Percentiles rank a stretch among this genome's conserved stretches.
Evolutionary conservation across 2,797 vertebrate genomes (phyloP).

Genomic region (Phrynocephalus vlangalii): DNA sequence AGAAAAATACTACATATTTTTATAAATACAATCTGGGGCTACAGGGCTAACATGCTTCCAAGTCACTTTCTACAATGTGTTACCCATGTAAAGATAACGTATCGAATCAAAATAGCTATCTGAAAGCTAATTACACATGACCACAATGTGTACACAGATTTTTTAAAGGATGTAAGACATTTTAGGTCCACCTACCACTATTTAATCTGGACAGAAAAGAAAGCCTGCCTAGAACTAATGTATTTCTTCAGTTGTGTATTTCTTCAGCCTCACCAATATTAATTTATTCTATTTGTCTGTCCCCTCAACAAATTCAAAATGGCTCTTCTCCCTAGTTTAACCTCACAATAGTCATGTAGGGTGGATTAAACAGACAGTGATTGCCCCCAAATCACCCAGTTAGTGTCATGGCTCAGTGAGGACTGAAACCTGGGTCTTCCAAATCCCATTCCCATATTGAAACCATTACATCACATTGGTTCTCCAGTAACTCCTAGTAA

Average conservation of each 20-base stretch:
- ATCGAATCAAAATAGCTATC: conserved; percentile 12
- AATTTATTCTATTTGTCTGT: not conserved
- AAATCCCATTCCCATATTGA: not conserved
- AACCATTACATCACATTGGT: not conserved
- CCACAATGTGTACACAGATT: not conserved
- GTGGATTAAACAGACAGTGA: not conserved
- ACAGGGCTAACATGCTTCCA: not conserved
- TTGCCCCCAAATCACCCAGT: not conserved
- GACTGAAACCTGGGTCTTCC: not conserved
- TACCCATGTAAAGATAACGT: not conserved
- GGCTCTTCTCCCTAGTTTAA: not conserved
- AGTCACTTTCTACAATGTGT: not conserved
- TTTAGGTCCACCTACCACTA: not conserved
- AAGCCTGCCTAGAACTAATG: not conserved
- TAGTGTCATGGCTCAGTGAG: not conserved
- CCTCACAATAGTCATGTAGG: not conserved
- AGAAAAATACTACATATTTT: not conserved
- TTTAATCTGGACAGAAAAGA: not conserved
- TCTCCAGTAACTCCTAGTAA: not conserved
- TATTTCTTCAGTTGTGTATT: not conserved
- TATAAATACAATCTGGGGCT: conserved; percentile 13
- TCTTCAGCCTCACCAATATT: not conserved
- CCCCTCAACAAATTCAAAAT: not conserved
- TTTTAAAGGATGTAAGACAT: not conserved
- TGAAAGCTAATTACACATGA: not conserved